Evolutionary conservation across 1,140 invertebrate species (phyloP).

Genomic region (Parasteatoda tepidariorum): DNA sequence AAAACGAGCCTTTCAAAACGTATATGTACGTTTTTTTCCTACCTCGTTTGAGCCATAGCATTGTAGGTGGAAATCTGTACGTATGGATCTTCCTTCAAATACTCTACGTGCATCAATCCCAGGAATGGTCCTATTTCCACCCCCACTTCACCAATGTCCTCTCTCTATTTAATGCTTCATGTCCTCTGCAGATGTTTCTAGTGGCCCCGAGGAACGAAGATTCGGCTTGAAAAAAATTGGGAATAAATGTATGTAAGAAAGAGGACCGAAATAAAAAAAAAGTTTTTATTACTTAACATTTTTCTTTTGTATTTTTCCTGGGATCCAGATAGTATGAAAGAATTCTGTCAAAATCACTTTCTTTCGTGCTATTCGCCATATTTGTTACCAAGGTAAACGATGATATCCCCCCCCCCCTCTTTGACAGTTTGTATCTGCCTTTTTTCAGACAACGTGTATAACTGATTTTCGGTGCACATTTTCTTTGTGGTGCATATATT

Average conservation of each 20-base stretch:
- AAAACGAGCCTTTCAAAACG: neutral
- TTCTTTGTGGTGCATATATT: too few relatives aligned
- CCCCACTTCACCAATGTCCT: constrained; percentile 6
- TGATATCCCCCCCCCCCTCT: too few relatives aligned
- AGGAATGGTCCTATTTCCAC: neutral
- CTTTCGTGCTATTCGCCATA: too few relatives aligned
- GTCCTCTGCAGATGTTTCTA: constrained; percentile 41
- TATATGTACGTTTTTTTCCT: constrained; percentile 5
- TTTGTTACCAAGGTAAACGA: too few relatives aligned
- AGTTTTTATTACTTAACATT: constrained; percentile 8
- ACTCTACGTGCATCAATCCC: constrained; percentile 8
- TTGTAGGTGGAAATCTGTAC: neutral
- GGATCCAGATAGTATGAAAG: neutral
- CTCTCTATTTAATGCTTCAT: constrained; percentile 38
- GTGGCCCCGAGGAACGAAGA: too few relatives aligned
- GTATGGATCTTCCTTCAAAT: neutral
- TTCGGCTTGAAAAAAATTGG: neutral
- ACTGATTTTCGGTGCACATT: too few relatives aligned
- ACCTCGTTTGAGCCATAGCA: constrained; percentile 4
- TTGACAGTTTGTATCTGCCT: too few relatives aligned
- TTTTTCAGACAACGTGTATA: too few relatives aligned
- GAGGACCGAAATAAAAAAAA: neutral
- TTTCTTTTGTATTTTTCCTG: neutral
- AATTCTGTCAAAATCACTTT: constrained; percentile 40
- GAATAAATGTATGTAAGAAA: too few relatives aligned